A percentile compares a stretch with the other conserved stretches of the same genome.
These are phyloP conservation scores for Phylloscopus trochilus DNA, from an alignment of 2,113 vertebrate species.

Conservation along the genomic window DNA sequence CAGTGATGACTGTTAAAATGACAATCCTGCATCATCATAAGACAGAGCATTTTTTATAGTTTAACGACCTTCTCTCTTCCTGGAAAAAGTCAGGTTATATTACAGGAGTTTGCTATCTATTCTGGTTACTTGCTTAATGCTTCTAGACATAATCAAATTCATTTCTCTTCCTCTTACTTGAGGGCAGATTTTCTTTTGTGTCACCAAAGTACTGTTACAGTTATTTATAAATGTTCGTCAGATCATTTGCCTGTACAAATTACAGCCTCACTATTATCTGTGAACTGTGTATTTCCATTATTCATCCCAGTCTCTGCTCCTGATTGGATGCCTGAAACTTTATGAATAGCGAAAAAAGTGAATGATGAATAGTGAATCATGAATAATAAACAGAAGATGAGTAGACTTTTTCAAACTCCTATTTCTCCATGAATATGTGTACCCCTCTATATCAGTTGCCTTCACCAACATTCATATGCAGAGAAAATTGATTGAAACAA, in stretches of 20 bases:
- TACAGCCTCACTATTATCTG: conserved; percentile 22
- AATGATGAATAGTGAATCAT: conserved; percentile 61
- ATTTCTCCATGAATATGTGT: conserved; percentile 55
- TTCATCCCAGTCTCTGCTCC: background rate
- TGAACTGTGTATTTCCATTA: conserved; percentile 50
- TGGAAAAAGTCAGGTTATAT: background rate
- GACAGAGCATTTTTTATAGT: background rate
- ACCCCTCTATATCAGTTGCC: conserved; percentile 41
- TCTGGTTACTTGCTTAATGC: background rate
- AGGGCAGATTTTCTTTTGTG: conserved; percentile 34
- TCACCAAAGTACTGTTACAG: background rate
- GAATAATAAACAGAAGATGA: conserved; percentile 64
- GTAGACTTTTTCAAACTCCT: conserved; percentile 44
- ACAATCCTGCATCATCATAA: background rate
- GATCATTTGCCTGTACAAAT: conserved; percentile 50
- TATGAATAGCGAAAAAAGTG: conserved; percentile 52
- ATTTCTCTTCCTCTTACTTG: background rate
- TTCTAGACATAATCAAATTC: conserved; percentile 2
- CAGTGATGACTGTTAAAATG: background rate
- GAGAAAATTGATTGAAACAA: conserved; percentile 47
- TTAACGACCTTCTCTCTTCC: background rate
- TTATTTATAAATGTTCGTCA: conserved; percentile 60
- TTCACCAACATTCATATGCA: conserved; percentile 59
- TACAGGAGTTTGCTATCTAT: background rate
- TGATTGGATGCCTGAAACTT: conserved; percentile 57